These are phyloP conservation scores for Spodoptera exigua DNA, from an alignment of 2,888 invertebrate genomes.

Conservation along the genomic window DNA sequence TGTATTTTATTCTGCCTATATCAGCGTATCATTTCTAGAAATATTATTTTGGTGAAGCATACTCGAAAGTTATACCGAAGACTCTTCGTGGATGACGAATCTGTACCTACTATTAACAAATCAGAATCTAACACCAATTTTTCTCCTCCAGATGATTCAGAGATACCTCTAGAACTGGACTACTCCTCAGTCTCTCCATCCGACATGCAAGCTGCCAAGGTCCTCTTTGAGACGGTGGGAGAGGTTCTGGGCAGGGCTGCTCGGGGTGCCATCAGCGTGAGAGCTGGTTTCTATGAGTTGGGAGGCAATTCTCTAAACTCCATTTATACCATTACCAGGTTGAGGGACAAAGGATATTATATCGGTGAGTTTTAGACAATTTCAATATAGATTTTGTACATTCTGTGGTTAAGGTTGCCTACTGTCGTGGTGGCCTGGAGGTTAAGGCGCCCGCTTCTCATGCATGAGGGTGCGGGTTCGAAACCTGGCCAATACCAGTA, in stretches of 20 bases:
- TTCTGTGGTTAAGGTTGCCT: too few relatives aligned
- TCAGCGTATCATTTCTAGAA: too few relatives aligned
- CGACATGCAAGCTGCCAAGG: slow-evolving; percentile 90
- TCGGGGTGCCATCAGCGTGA: slow-evolving; percentile 89
- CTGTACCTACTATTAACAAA: not conserved
- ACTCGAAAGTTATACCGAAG: too few relatives aligned
- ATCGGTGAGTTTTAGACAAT: slow-evolving; percentile 91
- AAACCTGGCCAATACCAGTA: too few relatives aligned
- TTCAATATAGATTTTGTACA: too few relatives aligned
- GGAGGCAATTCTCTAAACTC: slow-evolving; percentile 97
- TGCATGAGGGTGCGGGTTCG: too few relatives aligned
- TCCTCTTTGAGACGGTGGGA: slow-evolving; percentile 93
- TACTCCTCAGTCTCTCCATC: slow-evolving; percentile 90
- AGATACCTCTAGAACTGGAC: slow-evolving; percentile 90
- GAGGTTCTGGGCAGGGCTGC: slow-evolving; percentile 91
- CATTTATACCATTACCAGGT: slow-evolving; percentile 93
- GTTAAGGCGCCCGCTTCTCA: too few relatives aligned
- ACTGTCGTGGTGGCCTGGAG: too few relatives aligned
- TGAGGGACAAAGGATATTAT: slow-evolving; percentile 93
- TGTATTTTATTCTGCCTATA: too few relatives aligned
- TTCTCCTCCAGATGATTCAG: slow-evolving; percentile 80
- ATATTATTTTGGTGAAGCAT: too few relatives aligned
- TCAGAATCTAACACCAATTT: not conserved
- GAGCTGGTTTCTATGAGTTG: slow-evolving; percentile 94
- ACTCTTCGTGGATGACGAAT: too few relatives aligned